Evolutionary conservation across 2,888 invertebrate species (phyloP), one percentile per base, ranked within the genome.

Genomic region (Anorthoa munda): DNA sequence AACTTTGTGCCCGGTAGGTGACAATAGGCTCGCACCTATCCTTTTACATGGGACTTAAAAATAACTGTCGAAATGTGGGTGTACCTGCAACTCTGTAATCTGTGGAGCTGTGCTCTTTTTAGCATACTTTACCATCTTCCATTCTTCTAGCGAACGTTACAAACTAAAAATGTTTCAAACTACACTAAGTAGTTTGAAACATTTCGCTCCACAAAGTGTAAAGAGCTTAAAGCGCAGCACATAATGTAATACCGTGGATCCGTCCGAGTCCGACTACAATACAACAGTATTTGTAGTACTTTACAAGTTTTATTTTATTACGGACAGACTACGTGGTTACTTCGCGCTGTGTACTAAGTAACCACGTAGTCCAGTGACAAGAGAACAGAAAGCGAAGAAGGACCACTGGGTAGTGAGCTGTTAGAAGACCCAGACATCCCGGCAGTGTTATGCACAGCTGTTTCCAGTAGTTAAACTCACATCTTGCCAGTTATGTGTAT

Each of bases 221-320:
- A 45, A 65, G 59, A 50, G 51, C 48, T 51, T 59, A 64, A 26
- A 53, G 11, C 39, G 55, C 46, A 3, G 66, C 45, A 65, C 51
- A 58, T 51, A 58, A 59, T 53, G 63, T 48, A 48, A 51, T 21
- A 11, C 39, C 23, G 53, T 13, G 53, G 26, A 48, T 64, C 59
- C 15, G 26, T 13, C 46, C 7, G 15, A 64, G 53, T 4, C 13
- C 21, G 23, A 26, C 21, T 50, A 21, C 58, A 59, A 65, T 50
- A 60, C 31, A 51, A 76, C 26, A 13, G 17, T 56, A 64, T 64
- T 26, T 76, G 63, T 58, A 45, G 69, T 60, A 65, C 53, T 76
- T 76, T 50, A 75, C 15, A 64, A 70, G 11, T 64, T 76, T 76
- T 76, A 59, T 76, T 76, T 77, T 70, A 60, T 70, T 64, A 58